A percentile compares a stretch with the other conserved stretches of the same genome.
phyloP scores from a whole-genome alignment of 1,140 invertebrate genomes.

The Ostrea edulis region DNA sequence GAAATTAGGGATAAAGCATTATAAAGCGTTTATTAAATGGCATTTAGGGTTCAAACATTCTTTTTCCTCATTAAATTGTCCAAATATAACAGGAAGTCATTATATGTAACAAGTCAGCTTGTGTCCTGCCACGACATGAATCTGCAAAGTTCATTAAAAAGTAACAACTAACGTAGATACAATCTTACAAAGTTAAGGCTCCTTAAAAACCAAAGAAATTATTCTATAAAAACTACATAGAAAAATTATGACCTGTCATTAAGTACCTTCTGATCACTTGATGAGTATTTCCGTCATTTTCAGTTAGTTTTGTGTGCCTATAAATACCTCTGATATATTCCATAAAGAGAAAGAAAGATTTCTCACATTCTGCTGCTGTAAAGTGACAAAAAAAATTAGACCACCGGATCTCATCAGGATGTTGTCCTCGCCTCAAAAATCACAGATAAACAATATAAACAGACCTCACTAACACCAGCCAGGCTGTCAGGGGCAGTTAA shows the following conservation, averaged over 20 bases:
- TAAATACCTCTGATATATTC: background rate
- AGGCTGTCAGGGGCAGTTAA: background rate
- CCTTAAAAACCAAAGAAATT: too few species aligned
- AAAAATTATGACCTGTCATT: too few species aligned
- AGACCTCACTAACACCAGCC: background rate
- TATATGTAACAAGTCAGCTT: background rate
- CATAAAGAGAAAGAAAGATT: background rate
- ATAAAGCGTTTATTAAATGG: too few species aligned
- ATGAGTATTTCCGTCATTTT: too few species aligned
- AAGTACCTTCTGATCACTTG: too few species aligned
- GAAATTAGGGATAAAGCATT: too few species aligned
- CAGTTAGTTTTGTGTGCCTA: background rate
- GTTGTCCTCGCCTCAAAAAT: slow-evolving; percentile 1
- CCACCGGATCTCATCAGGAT: slow-evolving; percentile 14
- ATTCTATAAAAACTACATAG: too few species aligned
- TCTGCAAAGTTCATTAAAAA: background rate
- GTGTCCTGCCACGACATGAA: background rate
- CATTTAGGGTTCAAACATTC: too few species aligned
- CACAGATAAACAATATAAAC: slow-evolving; percentile 24
- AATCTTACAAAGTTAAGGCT: background rate
- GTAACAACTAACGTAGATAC: background rate
- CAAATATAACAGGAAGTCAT: too few species aligned
- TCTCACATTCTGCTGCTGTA: background rate
- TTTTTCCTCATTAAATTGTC: too few species aligned
- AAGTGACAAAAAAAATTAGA: background rate